Percentiles rank a stretch among this genome's conserved stretches.
Evolutionary conservation across 1,140 invertebrate species (phyloP).

Genomic region (Drosophila jambulina): DNA sequence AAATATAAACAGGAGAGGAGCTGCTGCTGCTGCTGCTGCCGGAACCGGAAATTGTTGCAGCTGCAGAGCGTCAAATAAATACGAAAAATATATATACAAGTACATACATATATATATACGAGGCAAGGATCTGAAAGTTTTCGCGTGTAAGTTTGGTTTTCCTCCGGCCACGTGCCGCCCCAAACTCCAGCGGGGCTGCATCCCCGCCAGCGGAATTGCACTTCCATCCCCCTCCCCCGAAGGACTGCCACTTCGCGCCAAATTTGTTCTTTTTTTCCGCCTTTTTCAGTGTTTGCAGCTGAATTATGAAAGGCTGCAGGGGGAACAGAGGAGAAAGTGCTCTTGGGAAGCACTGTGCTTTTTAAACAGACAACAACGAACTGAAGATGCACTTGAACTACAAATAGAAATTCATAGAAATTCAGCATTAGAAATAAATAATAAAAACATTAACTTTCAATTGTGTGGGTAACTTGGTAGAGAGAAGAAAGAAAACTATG

Average conservation of each 20-base stretch:
- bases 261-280: conserved; percentile 47
- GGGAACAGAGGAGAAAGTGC: conserved; percentile 37
- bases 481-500: not conserved
- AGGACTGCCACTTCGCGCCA: conserved; percentile 40
- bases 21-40: conserved; percentile 29
- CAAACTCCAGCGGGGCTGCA: conserved; percentile 4
- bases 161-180: conserved; percentile 38
- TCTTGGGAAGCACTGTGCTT: not conserved
- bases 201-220: conserved; percentile 7
- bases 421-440: not conserved
- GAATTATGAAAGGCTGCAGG: conserved; percentile 58
- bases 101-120: not conserved
- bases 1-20: conserved; percentile 72
- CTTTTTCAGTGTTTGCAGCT: conserved; percentile 23
- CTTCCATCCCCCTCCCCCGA: conserved; percentile 7
- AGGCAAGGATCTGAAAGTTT: conserved; percentile 57
- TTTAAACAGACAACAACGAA: conserved; percentile 27
- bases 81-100: conserved; percentile 30
- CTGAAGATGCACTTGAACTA: conserved; percentile 25
- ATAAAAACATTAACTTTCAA: not conserved
- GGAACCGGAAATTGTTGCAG: conserved; percentile 82
- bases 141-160: conserved; percentile 58
- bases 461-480: too few relatives aligned
- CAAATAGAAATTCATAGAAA: not conserved
- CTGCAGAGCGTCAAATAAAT: conserved; percentile 75